Base-by-base conservation (phyloP, 2,113 vertebrate species). In the Fukomys damarensis region DNA sequence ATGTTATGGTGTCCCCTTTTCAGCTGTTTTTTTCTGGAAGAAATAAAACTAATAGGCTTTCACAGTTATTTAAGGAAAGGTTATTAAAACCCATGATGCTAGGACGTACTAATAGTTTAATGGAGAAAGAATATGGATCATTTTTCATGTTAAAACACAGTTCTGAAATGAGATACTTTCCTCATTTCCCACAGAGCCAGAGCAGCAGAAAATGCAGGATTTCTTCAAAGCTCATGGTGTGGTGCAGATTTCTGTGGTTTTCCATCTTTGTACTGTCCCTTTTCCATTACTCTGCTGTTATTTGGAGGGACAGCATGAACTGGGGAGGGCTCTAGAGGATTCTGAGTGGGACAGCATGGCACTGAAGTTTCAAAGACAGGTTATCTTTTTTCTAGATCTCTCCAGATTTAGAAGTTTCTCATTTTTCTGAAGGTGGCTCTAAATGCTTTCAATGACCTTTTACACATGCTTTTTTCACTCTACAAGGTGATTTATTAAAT, bases 91-190 rank as follows among this genome's bases (percentile, higher is more conserved):
- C 93, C 97, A 97, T 41, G 81, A 74, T 95, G 84, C 96, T 72
- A 97, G 96, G 95, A 98, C 97, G 96, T 95, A 97, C 97, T 98
- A 98, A 95, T 97, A 98, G 97, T 98, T 98, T 98, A 98, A 98
- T 97, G 97, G 97, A 97, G 98, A 95, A 98, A 98, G 98, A 98
- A 97, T 97, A 94, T 13, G 79, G 96, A 84, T 98, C 96, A 97
- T 98, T 98, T 98, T 98, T 98, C 98, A 98, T 97, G 98, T 98
- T 98, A 97, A 98, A 98, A 98, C 97, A 97, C 96, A 98, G 97
- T 56, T 96, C 93, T 98, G 97, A 98, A 98, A 98, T 3, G 72
- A 97, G 98, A 98, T 98, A 97, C 94, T 96, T 94, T 80, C 54
- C 95, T 96, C 76, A 94, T 95, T 98, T 98, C 89, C 95, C 97